Conservation (phyloP, 2,888 invertebrate genomes). For the Eilema griseolum region DNA sequence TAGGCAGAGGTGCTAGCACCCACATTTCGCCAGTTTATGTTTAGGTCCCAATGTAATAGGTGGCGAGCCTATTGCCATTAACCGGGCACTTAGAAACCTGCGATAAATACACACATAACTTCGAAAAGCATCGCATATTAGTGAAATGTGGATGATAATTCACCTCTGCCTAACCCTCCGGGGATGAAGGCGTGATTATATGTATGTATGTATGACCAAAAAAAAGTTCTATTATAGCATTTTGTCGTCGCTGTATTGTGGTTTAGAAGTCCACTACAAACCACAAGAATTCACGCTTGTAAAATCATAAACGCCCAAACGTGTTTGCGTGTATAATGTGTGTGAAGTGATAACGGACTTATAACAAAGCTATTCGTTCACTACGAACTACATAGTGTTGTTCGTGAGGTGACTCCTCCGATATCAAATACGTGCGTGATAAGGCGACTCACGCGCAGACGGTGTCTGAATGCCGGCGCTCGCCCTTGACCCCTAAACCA, state of each 20-base stretch:
- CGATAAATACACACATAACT: too few relatives aligned
- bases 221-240: too few relatives aligned
- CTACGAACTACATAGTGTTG: not conserved
- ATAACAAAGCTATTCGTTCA: not conserved
- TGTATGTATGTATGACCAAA: too few relatives aligned
- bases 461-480: conserved; percentile 6
- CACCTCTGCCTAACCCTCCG: too few relatives aligned
- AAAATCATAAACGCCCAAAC: not conserved
- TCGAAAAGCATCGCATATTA: too few relatives aligned
- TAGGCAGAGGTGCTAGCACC: too few relatives aligned
- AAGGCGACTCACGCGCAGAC: conserved; percentile 6
- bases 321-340: not conserved
- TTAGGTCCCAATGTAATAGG: too few relatives aligned
- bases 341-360: not conserved
- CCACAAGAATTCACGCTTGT: not conserved
- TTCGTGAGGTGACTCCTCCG: not conserved
- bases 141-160: too few relatives aligned
- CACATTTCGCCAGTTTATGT: too few relatives aligned
- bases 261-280: not conserved
- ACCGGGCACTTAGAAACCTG: too few relatives aligned
- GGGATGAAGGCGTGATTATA: too few relatives aligned
- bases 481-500: conserved; percentile 11
- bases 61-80: too few relatives aligned
- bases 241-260: not conserved
- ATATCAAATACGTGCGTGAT: not conserved